Base-by-base conservation (phyloP, 2,113 vertebrate genomes). In the Grantiella picta region DNA sequence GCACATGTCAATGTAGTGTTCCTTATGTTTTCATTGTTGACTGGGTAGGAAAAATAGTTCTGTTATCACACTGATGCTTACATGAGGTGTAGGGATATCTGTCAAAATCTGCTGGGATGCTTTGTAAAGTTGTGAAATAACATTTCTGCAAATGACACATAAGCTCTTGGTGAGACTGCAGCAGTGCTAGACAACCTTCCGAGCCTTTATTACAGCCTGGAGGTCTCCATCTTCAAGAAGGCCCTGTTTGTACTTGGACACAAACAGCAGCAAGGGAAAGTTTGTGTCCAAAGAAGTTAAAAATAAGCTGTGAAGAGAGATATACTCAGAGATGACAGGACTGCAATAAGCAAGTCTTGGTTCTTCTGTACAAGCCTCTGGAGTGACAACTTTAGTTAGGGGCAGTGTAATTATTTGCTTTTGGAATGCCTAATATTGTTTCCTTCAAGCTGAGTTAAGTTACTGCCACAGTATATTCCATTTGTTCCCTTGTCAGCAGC, bases 351-450 rank as follows among this genome's bases (percentile, higher is more conserved):
- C 45, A 69, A 27, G 23, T 57, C 73, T 78, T 68, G 24, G 12
- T 89, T 89, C 52, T 83, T 79, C 83, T 91, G 19, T 64, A 40
- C 53, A 56, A 60, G 60, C 18, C 40, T 82, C 22, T 23, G 14
- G 29, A 90, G 25, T 92, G 94, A 85, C 93, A 95, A 28, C 36
- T 92, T 89, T 72, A 49, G 81, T 91, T 87, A 85, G 45, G 70
- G 40, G 23, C 13, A 56, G 28, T 35, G 31, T 86, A 91, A 89
- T 86, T 87, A 78, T 52, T 92, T 82, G 60, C 78, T 76, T 90
- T 93, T 90, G 85, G 72, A 90, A 88, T 57, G 78, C 57, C 72
- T 93, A 49, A 79, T 96, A 79, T 71, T 49, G 53, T 85, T 90
- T 85, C 87, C 88, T 92, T 95, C 57, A 19, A 86, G 63, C 57